Evolutionary conservation across 2,888 invertebrate species (phyloP), one percentile per base, ranked within the genome.

Genomic region (Xanthia togata): DNA sequence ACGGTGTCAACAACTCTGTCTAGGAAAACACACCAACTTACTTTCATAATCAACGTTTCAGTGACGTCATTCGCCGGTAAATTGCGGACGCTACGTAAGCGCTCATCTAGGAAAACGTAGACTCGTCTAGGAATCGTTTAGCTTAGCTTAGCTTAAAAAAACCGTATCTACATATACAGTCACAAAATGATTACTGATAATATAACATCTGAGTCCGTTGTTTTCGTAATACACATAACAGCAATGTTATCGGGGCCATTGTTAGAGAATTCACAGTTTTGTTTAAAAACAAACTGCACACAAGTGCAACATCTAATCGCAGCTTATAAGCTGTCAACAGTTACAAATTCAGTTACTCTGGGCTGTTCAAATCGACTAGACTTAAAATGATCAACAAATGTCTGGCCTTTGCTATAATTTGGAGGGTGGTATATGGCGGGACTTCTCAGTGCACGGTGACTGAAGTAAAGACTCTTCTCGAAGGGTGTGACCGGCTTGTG

Each of bases 381-480:
- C 26, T 64, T 69, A 55, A 53, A 69, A 87, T 80, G 78, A 67
- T 68, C 17, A 68, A 72, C 59, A 74, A 65, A 70, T 81, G 57
- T 38, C 17, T 87, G 35, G 9, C 55, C 26, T 78, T 87, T 23
- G 79, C 81, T 44, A 74, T 87, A 47, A 80, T 91, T 12, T 84
- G 78, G 81, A 84, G 78, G 35, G 64, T 74, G 55, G 89, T 84
- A 4, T 87, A 84, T 38, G 88, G 88, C 44, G 88, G 79, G 11
- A 75, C 87, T 8, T 79, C 87, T 20, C 94, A 93, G 84, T 96
- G 95, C 87, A 87, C 91, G 11, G 88, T 92, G 77, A 90, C 92
- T 20, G 95, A 95, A 81, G 92, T 94, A 6, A 96, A 95, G 73
- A 94, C 90, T 83, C 88, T 96, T n/a, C 72, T 96, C 23, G 95